Conservation (phyloP, 2,113 vertebrate genomes). For the Peromyscus polionotus region DNA sequence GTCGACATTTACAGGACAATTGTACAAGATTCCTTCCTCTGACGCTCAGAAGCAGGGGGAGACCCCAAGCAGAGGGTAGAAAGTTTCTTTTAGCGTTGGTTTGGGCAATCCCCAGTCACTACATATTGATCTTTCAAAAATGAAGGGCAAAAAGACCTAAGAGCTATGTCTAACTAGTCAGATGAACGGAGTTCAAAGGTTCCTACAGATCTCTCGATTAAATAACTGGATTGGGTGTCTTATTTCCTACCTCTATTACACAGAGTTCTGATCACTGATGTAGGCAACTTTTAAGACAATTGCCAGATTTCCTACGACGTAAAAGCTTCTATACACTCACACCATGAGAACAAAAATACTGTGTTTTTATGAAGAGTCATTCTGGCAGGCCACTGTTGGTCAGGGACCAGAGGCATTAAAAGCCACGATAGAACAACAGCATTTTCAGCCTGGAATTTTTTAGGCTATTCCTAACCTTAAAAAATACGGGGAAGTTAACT, state of each 20-base stretch:
- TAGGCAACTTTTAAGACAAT: not conserved
- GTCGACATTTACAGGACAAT: not conserved
- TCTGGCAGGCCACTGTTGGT: not conserved
- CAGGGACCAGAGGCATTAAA: not conserved
- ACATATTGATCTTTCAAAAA: slow-evolving; percentile 21
- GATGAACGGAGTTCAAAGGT: not conserved
- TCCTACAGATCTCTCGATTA: not conserved
- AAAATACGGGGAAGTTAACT: not conserved
- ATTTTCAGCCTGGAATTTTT: not conserved
- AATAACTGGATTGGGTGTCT: not conserved
- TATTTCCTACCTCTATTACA: not conserved
- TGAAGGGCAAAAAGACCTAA: not conserved
- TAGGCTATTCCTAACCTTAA: not conserved
- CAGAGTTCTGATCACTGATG: not conserved
- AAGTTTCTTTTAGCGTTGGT: not conserved
- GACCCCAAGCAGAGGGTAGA: not conserved
- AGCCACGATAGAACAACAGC: not conserved
- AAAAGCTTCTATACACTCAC: not conserved
- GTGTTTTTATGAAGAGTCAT: not conserved
- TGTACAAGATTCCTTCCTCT: not conserved
- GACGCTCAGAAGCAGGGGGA: not conserved
- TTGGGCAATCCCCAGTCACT: not conserved
- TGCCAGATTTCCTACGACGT: not conserved
- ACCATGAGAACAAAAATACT: not conserved
- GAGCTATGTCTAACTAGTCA: not conserved